A percentile compares a stretch with the other conserved stretches of the same genome.
These are phyloP conservation scores for Merluccius polli DNA, from an alignment of 2,797 vertebrate species.

Conservation along the genomic window DNA sequence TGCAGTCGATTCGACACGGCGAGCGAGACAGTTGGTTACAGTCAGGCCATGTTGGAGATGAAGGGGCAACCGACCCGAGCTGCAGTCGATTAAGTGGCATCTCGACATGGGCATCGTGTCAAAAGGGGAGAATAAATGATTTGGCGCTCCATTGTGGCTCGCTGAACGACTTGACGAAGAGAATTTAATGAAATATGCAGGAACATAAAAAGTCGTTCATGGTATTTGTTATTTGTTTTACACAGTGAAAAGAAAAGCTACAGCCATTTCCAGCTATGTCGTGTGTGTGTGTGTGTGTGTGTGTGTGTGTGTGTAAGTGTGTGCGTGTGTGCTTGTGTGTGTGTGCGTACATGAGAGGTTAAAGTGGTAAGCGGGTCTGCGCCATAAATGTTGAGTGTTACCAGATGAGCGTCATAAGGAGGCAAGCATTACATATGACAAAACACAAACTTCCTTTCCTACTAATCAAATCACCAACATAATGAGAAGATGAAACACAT, in stretches of 20 bases:
- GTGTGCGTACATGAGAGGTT: not conserved
- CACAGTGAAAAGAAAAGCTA: not conserved
- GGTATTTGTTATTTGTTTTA: not conserved
- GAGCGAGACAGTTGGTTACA: not conserved
- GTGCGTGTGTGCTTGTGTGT: too few relatives aligned
- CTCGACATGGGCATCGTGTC: not conserved
- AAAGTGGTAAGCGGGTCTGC: not conserved
- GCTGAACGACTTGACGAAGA: not conserved
- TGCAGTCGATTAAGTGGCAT: not conserved
- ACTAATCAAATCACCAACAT: not conserved
- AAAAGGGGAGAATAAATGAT: not conserved
- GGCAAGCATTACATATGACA: not conserved
- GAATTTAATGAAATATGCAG: not conserved
- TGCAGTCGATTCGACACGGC: not conserved
- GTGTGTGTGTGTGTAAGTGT: not conserved
- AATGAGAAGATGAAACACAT: slow-evolving; percentile 1
- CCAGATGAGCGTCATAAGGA: slow-evolving; percentile 1
- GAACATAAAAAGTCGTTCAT: not conserved
- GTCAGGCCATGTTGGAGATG: not conserved
- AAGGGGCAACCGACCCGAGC: not conserved
- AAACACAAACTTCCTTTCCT: slow-evolving; percentile 4
- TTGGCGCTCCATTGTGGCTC: not conserved
- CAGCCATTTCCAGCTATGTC: not conserved
- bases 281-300: not conserved
- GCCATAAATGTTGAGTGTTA: not conserved